These are phyloP conservation scores for Megaustenia siamemsis DNA, from an alignment of 2,888 invertebrate genomes.

Conservation along the genomic window DNA sequence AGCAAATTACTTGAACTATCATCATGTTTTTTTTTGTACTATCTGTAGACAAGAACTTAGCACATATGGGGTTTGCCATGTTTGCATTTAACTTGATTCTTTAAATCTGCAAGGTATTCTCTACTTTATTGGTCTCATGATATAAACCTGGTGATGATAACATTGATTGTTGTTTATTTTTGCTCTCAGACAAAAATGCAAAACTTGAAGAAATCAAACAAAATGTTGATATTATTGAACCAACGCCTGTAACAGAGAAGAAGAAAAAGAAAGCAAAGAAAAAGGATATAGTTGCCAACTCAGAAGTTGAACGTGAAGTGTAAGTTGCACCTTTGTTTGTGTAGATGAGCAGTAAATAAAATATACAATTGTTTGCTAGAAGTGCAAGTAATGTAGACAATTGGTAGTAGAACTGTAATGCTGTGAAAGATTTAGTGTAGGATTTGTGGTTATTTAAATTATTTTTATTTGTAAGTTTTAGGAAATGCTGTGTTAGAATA, in stretches of 20 bases:
- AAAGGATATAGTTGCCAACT: background rate
- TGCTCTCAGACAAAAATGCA: conserved; percentile 29
- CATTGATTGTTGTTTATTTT: background rate
- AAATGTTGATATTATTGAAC: conserved; percentile 6
- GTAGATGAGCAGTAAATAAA: background rate
- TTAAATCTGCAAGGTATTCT: too few species aligned
- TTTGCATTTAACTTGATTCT: too few species aligned
- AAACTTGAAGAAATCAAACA: conserved; percentile 30
- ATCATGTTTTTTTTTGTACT: too few species aligned
- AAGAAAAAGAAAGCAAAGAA: conserved; percentile 52
- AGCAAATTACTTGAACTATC: too few species aligned
- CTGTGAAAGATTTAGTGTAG: too few species aligned
- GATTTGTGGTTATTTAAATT: too few species aligned
- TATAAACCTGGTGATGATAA: background rate
- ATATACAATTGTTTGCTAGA: background rate
- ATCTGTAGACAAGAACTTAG: too few species aligned
- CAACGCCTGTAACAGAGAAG: conserved; percentile 29
- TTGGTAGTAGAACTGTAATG: background rate
- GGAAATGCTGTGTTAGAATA: too few species aligned
- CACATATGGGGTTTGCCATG: too few species aligned
- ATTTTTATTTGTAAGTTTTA: too few species aligned
- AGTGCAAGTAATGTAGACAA: background rate
- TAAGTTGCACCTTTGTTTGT: conserved; percentile 6
- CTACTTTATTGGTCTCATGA: too few species aligned
- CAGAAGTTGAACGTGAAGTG: conserved; percentile 41